Evolutionary conservation across 2,797 vertebrate species (phyloP).

Genomic region (Eupleurogrammus muticus): DNA sequence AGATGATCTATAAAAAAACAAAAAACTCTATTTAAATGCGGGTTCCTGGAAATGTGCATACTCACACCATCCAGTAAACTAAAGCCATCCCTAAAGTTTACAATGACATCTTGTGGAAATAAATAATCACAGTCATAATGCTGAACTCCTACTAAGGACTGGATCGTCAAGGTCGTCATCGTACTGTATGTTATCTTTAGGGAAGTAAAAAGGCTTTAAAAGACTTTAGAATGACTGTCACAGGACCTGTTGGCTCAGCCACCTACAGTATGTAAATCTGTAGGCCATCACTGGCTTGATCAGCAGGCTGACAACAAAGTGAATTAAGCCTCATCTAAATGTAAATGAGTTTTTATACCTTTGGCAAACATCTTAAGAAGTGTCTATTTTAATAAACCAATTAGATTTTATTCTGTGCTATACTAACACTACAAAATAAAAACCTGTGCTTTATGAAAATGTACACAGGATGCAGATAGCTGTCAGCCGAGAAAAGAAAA

Average conservation of each 20-base stretch:
- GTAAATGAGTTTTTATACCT: conserved; percentile 85
- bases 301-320: conserved; percentile 81
- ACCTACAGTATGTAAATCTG: conserved; percentile 73
- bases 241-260: conserved; percentile 71
- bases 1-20: conserved; percentile 66
- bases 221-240: conserved; percentile 41
- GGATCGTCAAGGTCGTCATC: conserved; percentile 60
- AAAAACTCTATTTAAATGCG: conserved; percentile 59
- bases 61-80: conserved; percentile 44
- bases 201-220: conserved; percentile 34
- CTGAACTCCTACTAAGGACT: conserved; percentile 56
- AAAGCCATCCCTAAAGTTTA: conserved; percentile 51
- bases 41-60: conserved; percentile 61
- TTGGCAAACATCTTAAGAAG: conserved; percentile 83
- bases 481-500: conserved; percentile 29
- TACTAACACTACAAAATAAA: conserved; percentile 68
- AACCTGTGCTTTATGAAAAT: conserved; percentile 62
- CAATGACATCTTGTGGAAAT: conserved; percentile 67
- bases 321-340: conserved; percentile 86
- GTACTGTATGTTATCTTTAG: conserved; percentile 49
- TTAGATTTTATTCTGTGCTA: conserved; percentile 77
- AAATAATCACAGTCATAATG: conserved; percentile 49
- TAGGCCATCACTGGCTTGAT: conserved; percentile 76
- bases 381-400: conserved; percentile 83
- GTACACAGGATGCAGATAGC: conserved; percentile 54